phyloP scores from a whole-genome alignment of 1,140 invertebrate genomes.

The Sinonovacula constricta region DNA sequence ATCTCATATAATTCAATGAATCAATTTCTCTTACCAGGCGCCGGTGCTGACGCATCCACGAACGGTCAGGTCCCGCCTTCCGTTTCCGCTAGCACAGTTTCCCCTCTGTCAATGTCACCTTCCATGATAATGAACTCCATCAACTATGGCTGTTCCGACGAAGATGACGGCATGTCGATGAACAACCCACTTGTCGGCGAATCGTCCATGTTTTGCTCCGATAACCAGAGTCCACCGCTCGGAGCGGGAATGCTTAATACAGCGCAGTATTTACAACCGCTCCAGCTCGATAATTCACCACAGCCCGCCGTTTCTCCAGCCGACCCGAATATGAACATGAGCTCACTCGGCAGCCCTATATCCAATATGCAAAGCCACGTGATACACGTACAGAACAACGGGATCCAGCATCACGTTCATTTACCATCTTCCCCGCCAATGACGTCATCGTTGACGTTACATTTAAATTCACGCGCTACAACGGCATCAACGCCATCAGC shows the following conservation, averaged over 20 bases:
- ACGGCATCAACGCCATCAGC: neutral
- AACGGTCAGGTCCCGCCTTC: neutral
- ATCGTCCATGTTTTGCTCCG: neutral
- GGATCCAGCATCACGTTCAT: conserved; percentile 5
- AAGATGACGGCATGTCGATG: conserved; percentile 3
- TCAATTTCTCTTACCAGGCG: neutral
- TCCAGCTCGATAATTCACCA: conserved; percentile 26
- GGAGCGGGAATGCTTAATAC: conserved; percentile 2
- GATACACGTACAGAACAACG: neutral
- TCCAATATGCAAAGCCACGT: conserved; percentile 1
- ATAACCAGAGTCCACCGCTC: conserved; percentile 1
- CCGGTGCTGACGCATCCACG: neutral
- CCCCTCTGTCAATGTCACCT: conserved; percentile 36
- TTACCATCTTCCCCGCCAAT: too few species aligned
- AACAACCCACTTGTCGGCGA: neutral
- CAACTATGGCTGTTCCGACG: conserved; percentile 35
- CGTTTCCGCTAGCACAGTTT: neutral
- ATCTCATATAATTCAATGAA: too few species aligned
- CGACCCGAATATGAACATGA: conserved; percentile 23
- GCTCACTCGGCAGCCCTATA: conserved; percentile 32
- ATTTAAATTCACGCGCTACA: too few species aligned
- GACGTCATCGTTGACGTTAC: too few species aligned
- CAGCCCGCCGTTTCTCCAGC: conserved; percentile 23
- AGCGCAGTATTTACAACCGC: conserved; percentile 9
- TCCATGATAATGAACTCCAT: conserved; percentile 41